A percentile compares a stretch with the other conserved stretches of the same genome.
Conservation (phyloP, 2,797 vertebrate genomes). For the Megaceryle alcyon region DNA sequence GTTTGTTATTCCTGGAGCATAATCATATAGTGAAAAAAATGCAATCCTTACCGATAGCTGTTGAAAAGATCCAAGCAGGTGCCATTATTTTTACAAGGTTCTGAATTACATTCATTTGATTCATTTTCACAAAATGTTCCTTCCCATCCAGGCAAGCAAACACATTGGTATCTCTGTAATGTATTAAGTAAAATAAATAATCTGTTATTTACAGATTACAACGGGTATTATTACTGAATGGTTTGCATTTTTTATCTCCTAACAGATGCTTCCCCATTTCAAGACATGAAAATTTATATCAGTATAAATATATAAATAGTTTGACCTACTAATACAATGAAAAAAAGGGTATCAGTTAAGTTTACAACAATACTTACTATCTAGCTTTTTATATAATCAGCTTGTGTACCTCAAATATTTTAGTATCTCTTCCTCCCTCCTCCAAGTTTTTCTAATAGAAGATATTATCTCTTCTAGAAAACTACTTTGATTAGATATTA, state of each 20-base stretch:
- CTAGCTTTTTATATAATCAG: neutral
- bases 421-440: neutral
- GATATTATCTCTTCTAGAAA: neutral
- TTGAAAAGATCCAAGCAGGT: slow-evolving; percentile 84
- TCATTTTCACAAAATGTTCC: slow-evolving; percentile 83
- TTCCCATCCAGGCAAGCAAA: slow-evolving; percentile 84
- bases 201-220: neutral
- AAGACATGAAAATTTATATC: neutral
- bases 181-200: neutral
- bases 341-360: neutral
- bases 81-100: slow-evolving; percentile 85
- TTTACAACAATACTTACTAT: neutral
- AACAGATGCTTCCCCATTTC: neutral
- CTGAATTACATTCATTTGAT: slow-evolving; percentile 82
- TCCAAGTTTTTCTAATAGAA: neutral
- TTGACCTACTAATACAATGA: neutral
- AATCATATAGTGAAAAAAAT: neutral
- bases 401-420: neutral
- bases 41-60: slow-evolving; percentile 79
- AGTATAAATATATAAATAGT: neutral
- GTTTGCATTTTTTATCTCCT: neutral
- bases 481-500: neutral
- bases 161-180: slow-evolving; percentile 84
- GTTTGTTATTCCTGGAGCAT: neutral
- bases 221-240: neutral